These are phyloP conservation scores for Ptychadena robeensis DNA, from an alignment of 2,797 vertebrate species.

Conservation along the genomic window DNA sequence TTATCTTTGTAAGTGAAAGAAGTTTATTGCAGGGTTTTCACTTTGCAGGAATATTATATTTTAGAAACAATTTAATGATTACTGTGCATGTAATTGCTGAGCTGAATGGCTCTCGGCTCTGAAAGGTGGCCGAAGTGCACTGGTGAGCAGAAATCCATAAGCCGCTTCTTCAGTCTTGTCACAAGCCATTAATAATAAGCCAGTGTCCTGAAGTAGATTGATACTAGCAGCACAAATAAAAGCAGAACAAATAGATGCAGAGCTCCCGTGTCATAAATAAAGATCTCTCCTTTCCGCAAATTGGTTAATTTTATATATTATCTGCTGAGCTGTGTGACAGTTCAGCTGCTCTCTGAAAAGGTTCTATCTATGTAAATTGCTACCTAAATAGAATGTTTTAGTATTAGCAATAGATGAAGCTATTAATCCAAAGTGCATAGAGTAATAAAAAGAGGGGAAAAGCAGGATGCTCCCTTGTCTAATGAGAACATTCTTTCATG, in stretches of 20 bases:
- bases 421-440: conserved; percentile 35
- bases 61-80: conserved; percentile 45
- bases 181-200: conserved; percentile 49
- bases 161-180: conserved; percentile 47
- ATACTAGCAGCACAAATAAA: conserved; percentile 48
- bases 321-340: conserved; percentile 34
- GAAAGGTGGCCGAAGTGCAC: not conserved
- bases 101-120: conserved; percentile 20
- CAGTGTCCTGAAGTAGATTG: conserved; percentile 47
- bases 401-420: conserved; percentile 37
- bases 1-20: conserved; percentile 1
- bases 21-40: conserved; percentile 63
- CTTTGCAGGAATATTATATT: conserved; percentile 37
- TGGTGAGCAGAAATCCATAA: conserved; percentile 50
- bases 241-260: conserved; percentile 37
- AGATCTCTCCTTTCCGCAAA: conserved; percentile 25
- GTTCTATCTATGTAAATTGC: conserved; percentile 42
- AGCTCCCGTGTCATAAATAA: conserved; percentile 32
- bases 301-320: conserved; percentile 48
- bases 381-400: conserved; percentile 44
- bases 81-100: conserved; percentile 48
- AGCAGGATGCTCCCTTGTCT: conserved; percentile 2
- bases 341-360: conserved; percentile 24
- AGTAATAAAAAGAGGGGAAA: conserved; percentile 25
- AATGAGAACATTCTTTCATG: conserved; percentile 28